Base-by-base conservation (phyloP, 2,888 invertebrate genomes). In the Andrena haemorrhoa region DNA sequence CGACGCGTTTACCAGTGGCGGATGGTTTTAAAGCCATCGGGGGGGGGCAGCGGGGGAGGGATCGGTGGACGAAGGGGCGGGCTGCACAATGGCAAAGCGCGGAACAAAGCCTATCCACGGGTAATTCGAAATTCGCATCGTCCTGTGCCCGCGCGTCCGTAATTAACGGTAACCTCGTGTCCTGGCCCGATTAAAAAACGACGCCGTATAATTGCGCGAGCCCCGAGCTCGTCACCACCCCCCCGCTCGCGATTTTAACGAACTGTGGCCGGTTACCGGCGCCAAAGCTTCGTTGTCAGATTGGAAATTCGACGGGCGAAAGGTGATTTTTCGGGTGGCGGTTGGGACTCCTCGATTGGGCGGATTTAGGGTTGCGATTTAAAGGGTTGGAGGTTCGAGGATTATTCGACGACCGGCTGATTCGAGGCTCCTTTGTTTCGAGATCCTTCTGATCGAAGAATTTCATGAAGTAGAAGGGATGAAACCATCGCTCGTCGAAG, bases 101-200 rank as follows among this genome's bases (percentile, higher is more conserved):
- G 77, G 83, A 89, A 90, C 90, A 90, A 90, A 88, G 90, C 89
- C 85, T 84, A 88, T 88, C 88, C 81, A 72, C 86, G 87, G 85
- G 82, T 90, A 89, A 90, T 90, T 90, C 87, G 88, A 90, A 90
- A 90, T 90, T 89, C 89, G 88, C 86, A 83, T 83, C 88, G 83
- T 86, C 89, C 79, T 85, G 80, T 83, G 78, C 76, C 77, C 83
- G 86, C 86, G 86, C 79, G 87, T 75, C 73, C 86, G 88, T 86
- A 87, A 89, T 88, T 89, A 89, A 87, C 88, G 83, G 82, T 89
- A 90, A 90, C 85, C 83, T 85, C 82, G 86, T 84, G 85, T 88
- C 84, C 86, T 80, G 74, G 81, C 75, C 82, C 86, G 86, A 89
- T 86, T 87, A 84, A 80, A 79, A 81, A 82, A 73, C 79, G 78